Evolutionary conservation across 2,888 invertebrate species (phyloP).

Genomic region (Nomada ferruginata): DNA sequence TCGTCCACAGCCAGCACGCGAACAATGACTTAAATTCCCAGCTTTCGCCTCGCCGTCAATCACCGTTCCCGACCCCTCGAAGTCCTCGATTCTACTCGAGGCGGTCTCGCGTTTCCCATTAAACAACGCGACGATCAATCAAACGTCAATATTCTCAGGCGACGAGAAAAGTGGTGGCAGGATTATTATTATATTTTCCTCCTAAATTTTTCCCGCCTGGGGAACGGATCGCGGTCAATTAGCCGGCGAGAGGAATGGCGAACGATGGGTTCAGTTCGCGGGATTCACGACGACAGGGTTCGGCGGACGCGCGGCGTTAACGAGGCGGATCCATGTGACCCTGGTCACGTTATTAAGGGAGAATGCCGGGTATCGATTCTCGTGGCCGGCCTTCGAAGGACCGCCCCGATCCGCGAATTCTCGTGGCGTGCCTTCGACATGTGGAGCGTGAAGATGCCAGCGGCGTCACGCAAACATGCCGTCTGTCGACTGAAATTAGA

Average conservation of each 20-base stretch:
- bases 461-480: conserved; percentile 69
- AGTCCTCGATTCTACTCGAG: background rate
- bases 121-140: conserved; percentile 32
- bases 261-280: background rate
- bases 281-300: background rate
- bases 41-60: conserved; percentile 22
- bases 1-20: background rate
- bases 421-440: conserved; percentile 69
- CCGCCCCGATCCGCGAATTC: conserved; percentile 62
- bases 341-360: conserved; percentile 53
- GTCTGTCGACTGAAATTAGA: conserved; percentile 66
- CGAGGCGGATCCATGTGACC: conserved; percentile 21
- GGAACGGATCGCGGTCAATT: conserved; percentile 13
- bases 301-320: conserved; percentile 22
- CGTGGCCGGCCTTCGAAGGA: background rate
- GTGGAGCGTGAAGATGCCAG: conserved; percentile 71
- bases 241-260: conserved; percentile 14
- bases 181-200: too few species aligned
- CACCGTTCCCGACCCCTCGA: conserved; percentile 2
- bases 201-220: background rate
- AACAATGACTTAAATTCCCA: conserved; percentile 1
- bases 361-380: conserved; percentile 62
- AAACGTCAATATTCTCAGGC: conserved; percentile 20
- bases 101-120: background rate
- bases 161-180: background rate